Conservation (phyloP, 2,888 invertebrate genomes). For the Nasonia oneida region DNA sequence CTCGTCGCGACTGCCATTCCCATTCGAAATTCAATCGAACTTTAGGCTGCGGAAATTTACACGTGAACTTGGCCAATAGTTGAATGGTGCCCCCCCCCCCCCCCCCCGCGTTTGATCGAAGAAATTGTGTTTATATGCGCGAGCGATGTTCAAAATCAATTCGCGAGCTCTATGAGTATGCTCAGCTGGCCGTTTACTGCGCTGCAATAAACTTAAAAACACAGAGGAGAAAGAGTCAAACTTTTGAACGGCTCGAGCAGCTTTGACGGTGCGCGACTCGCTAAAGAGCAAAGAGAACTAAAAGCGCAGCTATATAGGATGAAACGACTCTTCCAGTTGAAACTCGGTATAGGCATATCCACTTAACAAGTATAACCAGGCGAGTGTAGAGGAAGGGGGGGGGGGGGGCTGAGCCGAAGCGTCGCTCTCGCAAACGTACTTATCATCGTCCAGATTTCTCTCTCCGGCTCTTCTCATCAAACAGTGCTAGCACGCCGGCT, state of each 20-base stretch:
- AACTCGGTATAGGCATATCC: background rate
- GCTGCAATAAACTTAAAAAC: too few species aligned
- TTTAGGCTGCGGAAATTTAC: conserved; percentile 33
- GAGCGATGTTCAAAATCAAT: background rate
- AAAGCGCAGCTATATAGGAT: background rate
- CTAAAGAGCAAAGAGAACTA: background rate
- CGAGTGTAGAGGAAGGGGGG: background rate
- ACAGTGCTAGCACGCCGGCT: background rate
- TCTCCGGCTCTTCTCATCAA: background rate
- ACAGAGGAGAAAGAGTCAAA: background rate
- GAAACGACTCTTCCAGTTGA: background rate
- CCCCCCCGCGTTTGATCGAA: background rate
- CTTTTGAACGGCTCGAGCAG: background rate
- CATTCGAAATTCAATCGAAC: conserved; percentile 49
- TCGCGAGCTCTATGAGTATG: background rate
- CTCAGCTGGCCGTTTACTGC: too few species aligned
- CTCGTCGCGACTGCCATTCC: background rate
- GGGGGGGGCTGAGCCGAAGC: background rate
- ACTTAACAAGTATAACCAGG: conserved; percentile 6
- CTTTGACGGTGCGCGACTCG: background rate
- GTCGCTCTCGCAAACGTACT: background rate
- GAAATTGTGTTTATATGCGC: background rate
- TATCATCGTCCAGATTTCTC: background rate
- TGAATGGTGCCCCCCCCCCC: conserved; percentile 4
- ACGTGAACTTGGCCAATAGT: conserved; percentile 36